Evolutionary conservation across 1,140 invertebrate genomes (phyloP).

Genomic region (Euwallacea similis): DNA sequence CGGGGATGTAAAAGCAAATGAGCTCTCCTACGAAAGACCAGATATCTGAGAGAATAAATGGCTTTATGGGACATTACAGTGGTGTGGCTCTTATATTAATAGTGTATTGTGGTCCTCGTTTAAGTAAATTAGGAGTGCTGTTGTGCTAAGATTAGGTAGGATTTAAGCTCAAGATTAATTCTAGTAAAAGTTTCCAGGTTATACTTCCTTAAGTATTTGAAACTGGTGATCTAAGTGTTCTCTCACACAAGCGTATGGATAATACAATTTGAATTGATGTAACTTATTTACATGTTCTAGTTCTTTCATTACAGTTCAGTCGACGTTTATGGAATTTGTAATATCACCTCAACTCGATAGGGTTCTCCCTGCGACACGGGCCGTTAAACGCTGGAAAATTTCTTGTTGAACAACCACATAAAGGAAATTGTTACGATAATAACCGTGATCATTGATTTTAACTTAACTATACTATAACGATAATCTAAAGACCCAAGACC

Average conservation of each 20-base stretch:
- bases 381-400: constrained; percentile 15
- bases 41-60: constrained; percentile 1
- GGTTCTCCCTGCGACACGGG: background rate
- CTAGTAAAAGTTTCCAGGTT: no score
- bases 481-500: no score
- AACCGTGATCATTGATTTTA: constrained; percentile 13
- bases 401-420: constrained; percentile 28
- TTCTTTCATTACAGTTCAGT: background rate
- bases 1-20: constrained; percentile 27
- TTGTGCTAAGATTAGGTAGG: no score
- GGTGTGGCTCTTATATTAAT: background rate
- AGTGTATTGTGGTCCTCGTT: no score
- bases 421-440: constrained; percentile 24
- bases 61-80: background rate
- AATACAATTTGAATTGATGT: no score
- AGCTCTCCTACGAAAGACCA: constrained; percentile 8
- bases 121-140: no score
- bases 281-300: no score
- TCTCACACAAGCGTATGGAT: no score
- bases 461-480: background rate
- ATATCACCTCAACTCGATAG: background rate
- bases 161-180: no score
- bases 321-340: constrained; percentile 4
- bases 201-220: no score
- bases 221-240: no score